These are phyloP conservation scores for Norana najaformis DNA, from an alignment of 2,888 invertebrate genomes.

Conservation along the genomic window DNA sequence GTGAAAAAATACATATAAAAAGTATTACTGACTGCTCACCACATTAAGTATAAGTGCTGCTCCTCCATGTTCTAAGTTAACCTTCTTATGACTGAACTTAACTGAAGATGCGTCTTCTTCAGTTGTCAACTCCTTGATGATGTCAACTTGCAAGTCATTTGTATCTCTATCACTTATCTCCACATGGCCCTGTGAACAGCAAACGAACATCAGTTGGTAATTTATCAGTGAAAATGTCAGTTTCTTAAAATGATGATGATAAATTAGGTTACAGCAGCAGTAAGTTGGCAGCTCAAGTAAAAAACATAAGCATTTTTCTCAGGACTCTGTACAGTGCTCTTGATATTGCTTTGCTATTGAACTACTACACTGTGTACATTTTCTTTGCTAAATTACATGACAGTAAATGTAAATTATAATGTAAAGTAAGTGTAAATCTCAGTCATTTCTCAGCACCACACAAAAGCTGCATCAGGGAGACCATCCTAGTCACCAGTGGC, in stretches of 20 bases:
- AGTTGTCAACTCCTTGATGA: constrained; percentile 4
- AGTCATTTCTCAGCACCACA: no score
- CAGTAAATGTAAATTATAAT: no score
- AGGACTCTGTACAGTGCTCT: no score
- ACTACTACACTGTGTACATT: no score
- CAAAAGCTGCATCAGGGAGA: no score
- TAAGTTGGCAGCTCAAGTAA: no score
- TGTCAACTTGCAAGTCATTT: neutral
- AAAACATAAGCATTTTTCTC: no score
- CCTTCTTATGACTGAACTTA: neutral
- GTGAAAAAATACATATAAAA: neutral
- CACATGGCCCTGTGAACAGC: neutral
- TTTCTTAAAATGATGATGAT: neutral
- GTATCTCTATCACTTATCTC: neutral
- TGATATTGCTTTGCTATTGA: no score
- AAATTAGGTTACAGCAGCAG: neutral
- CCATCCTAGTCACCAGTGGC: no score
- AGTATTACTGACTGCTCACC: neutral
- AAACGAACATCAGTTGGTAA: neutral
- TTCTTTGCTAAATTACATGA: no score
- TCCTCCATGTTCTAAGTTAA: constrained; percentile 5
- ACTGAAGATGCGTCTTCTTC: neutral
- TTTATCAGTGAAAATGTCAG: neutral
- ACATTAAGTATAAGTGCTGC: neutral
- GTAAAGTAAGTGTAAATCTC: no score